These are phyloP conservation scores for Heliothis virescens DNA, from an alignment of 1,140 invertebrate genomes.

Conservation along the genomic window DNA sequence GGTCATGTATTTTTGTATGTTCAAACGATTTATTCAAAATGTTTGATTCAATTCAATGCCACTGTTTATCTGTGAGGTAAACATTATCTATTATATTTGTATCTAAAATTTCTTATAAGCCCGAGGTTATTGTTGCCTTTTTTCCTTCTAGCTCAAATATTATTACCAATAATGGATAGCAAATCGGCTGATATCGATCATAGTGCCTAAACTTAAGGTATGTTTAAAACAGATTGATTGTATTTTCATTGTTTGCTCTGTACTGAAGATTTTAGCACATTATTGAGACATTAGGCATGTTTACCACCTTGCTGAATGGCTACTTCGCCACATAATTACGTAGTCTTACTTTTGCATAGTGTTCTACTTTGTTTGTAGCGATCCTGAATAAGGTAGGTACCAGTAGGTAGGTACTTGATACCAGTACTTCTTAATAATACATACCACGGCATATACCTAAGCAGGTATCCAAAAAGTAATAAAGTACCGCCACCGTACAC, in stretches of 20 bases:
- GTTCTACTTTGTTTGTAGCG: not conserved
- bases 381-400: not conserved
- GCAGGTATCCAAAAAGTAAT: not conserved
- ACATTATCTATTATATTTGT: constrained; percentile 20
- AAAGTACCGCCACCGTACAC: not conserved
- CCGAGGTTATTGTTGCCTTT: constrained; percentile 7
- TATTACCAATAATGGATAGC: not conserved
- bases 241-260: too few relatives aligned
- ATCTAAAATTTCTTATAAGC: constrained; percentile 18
- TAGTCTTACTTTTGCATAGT: not conserved
- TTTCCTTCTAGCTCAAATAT: constrained; percentile 10
- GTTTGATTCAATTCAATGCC: not conserved
- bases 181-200: not conserved
- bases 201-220: not conserved
- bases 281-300: too few relatives aligned
- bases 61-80: constrained; percentile 3
- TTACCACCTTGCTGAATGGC: too few relatives aligned
- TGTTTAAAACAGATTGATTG: not conserved
- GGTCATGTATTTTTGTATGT: not conserved
- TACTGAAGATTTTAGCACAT: too few relatives aligned
- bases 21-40: not conserved
- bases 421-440: too few relatives aligned
- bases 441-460: not conserved
- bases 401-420: too few relatives aligned
- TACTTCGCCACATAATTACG: too few relatives aligned